A percentile compares a stretch with the other conserved stretches of the same genome.
Conservation (phyloP, 2,888 invertebrate genomes). For the Rhagophthalmus giganteus region DNA sequence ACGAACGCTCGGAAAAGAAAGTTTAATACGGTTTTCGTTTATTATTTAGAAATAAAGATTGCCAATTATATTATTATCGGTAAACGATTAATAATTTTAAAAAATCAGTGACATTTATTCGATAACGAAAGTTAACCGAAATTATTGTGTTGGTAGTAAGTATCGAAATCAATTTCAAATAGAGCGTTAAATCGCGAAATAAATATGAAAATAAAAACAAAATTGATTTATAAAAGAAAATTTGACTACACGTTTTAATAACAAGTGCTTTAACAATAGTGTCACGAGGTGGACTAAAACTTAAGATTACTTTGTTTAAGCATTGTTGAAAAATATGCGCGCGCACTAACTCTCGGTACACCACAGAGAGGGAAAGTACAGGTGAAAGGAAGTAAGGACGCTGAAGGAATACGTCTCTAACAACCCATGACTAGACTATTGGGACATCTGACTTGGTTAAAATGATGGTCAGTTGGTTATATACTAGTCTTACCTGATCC, state of each 20-base stretch:
- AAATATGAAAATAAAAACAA: no score
- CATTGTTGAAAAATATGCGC: constrained; percentile 36
- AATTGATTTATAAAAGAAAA: constrained; percentile 11
- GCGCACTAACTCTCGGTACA: constrained; percentile 37
- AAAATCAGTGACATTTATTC: no score
- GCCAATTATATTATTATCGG: no score
- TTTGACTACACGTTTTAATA: constrained; percentile 20
- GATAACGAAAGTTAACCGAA: no score
- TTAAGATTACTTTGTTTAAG: constrained; percentile 33
- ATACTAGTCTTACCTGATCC: constrained; percentile 20
- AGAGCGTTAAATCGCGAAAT: no score
- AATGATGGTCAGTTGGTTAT: constrained; percentile 22
- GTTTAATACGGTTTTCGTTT: no score
- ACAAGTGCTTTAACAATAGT: constrained; percentile 36
- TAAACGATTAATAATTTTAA: no score
- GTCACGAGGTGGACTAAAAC: constrained; percentile 36
- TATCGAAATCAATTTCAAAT: no score
- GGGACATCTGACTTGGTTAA: constrained; percentile 20
- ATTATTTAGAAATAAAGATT: no score
- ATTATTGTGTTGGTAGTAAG: no score
- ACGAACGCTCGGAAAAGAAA: no score
- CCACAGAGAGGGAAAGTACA: constrained; percentile 42
- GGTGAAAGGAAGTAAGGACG: constrained; percentile 42
- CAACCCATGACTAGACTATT: constrained; percentile 28
- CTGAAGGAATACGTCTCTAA: constrained; percentile 29